Base-by-base conservation (phyloP, 2,888 invertebrate genomes). In the Hydrotaea diabolus region DNA sequence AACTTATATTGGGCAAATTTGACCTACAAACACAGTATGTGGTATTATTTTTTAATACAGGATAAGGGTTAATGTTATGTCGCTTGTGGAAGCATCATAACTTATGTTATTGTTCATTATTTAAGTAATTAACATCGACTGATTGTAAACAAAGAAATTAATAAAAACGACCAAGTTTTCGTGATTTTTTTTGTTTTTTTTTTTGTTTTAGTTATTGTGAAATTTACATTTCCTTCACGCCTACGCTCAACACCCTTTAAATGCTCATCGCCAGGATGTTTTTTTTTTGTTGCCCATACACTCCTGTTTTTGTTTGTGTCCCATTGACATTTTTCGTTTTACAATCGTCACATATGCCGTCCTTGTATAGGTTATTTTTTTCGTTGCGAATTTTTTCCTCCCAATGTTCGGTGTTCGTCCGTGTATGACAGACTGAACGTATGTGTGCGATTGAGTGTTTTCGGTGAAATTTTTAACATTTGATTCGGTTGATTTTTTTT, bases 281-380 rank as follows among this genome's bases (percentile, higher is more conserved):
- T 17, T 53, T 31, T 7, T 31, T 2, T 31, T 31, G 31, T 7
- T 39, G 39, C 8, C 55, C 55, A 11, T 59, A n/a, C 17, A 26
- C 13, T 72, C 66, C 64, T 69, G 36, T 49, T 79, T 75, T 55
- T 39, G 57, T 43, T 76, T 80, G 59, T 77, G 72, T 49, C 66
- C 77, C 62, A 77, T 69, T 83, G 77, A 74, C 74, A 80, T 77
- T 83, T 74, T 21, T 80, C 64, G 19, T 77, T 84, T 84, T 78
- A 84, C 77, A 78, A 75, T 80, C 80, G 77, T 66, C 72, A 80
- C 84, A 84, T 64, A 78, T 84, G 84, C 36, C 80, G 77, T 55
- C 23, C 39, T 36, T 64, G 64, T 36, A 5, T 31, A 17, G 36
- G 19, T 36, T 21, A 31, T 31, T 31, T 31, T 31, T 31, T 77